Conservation (phyloP, 2,113 vertebrate genomes). For the Semicossyphus pulcher region DNA sequence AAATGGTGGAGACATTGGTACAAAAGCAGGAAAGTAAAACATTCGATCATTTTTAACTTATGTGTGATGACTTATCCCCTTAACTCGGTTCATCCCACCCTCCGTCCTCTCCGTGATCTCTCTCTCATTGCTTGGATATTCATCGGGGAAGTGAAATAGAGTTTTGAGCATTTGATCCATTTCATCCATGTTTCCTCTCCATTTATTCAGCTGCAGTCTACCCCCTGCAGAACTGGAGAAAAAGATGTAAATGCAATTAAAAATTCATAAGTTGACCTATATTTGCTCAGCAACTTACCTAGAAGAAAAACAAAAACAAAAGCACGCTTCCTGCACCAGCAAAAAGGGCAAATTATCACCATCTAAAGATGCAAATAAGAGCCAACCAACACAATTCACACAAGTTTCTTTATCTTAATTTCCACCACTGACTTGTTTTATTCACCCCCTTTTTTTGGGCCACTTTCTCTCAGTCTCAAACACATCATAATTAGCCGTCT, state of each 20-base stretch:
- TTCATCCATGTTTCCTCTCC: slow-evolving; percentile 1
- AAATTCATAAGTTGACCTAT: slow-evolving; percentile 49
- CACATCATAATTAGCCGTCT: background rate
- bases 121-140: too few relatives aligned
- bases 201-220: background rate
- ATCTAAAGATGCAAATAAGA: background rate
- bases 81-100: too few relatives aligned
- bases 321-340: background rate
- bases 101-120: background rate
- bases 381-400: background rate
- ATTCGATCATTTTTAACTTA: too few relatives aligned
- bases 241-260: slow-evolving; percentile 30
- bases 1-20: too few relatives aligned
- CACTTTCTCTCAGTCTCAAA: background rate
- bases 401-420: background rate
- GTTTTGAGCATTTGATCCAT: background rate
- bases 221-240: background rate
- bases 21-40: too few relatives aligned
- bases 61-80: too few relatives aligned
- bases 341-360: accelerated
- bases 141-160: background rate
- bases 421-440: background rate
- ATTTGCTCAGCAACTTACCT: slow-evolving; percentile 39
- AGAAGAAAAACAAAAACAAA: background rate
- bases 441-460: accelerated